Conservation (phyloP, 2,113 vertebrate genomes). For the Megaceryle maxima region DNA sequence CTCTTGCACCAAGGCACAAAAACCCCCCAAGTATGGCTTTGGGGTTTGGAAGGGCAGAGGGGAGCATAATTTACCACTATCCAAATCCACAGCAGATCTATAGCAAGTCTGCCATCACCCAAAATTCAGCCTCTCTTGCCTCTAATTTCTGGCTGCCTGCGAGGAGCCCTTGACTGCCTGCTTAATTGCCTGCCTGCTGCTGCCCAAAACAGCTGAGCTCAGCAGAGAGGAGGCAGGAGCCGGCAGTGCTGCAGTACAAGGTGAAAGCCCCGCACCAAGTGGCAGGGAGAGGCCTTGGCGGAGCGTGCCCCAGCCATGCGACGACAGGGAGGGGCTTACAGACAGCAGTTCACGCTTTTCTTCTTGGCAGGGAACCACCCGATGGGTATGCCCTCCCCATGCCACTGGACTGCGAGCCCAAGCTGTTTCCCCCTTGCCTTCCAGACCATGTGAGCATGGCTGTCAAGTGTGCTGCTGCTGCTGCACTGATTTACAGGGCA, state of each 20-base stretch:
- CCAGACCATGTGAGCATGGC: rapidly evolving
- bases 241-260: neutral
- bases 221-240: neutral
- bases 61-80: neutral
- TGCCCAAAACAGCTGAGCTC: neutral
- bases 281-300: neutral
- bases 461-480: rapidly evolving
- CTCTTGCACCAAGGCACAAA: neutral
- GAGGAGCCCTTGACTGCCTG: neutral
- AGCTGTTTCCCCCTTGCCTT: neutral
- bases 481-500: neutral
- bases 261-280: rapidly evolving
- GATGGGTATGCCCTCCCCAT: rapidly evolving
- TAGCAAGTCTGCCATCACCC: neutral
- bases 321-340: neutral
- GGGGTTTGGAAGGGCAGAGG: neutral
- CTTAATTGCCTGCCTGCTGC: neutral
- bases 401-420: neutral
- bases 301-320: neutral
- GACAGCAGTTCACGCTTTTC: neutral
- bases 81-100: neutral
- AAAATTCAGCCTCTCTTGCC: neutral
- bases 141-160: neutral
- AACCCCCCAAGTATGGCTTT: neutral
- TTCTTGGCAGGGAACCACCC: neutral